These are phyloP conservation scores for Lampris megalopsis DNA, from an alignment of 2,113 vertebrate species.

Conservation along the genomic window DNA sequence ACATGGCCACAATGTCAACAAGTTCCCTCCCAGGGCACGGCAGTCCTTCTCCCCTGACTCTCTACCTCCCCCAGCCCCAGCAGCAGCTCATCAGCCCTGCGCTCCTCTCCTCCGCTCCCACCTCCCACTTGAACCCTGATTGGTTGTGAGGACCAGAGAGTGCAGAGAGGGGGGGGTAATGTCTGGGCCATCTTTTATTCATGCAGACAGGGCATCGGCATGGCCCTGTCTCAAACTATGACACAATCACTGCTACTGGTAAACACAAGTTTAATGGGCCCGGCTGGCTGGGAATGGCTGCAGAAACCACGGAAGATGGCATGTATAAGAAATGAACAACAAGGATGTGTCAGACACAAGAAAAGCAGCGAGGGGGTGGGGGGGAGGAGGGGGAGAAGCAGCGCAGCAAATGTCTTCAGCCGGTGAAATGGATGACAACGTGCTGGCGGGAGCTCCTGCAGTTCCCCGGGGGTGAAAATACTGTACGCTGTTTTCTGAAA, in stretches of 20 bases:
- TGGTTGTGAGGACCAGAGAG: slow-evolving; percentile 8
- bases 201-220: slow-evolving; percentile 59
- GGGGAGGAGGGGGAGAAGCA: slow-evolving; percentile 50
- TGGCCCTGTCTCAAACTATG: slow-evolving; percentile 55
- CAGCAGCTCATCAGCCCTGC: slow-evolving; percentile 1
- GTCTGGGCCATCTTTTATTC: slow-evolving; percentile 73
- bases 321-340: slow-evolving; percentile 79
- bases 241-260: slow-evolving; percentile 69
- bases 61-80: slow-evolving; percentile 4
- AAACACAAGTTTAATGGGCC: slow-evolving; percentile 75
- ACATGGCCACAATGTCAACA: background rate
- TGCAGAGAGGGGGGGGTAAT: slow-evolving; percentile 48
- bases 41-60: background rate
- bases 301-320: slow-evolving; percentile 58
- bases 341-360: slow-evolving; percentile 71
- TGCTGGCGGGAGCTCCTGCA: slow-evolving; percentile 64
- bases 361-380: slow-evolving; percentile 56
- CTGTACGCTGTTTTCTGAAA: slow-evolving; percentile 61
- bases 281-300: slow-evolving; percentile 58
- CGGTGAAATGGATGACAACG: slow-evolving; percentile 68
- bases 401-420: slow-evolving; percentile 64
- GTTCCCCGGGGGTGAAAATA: slow-evolving; percentile 49
- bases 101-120: background rate
- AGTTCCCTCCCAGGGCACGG: background rate
- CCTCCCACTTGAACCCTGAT: slow-evolving; percentile 31